These are phyloP conservation scores for Apotomis capreana DNA, from an alignment of 2,888 invertebrate genomes.

Conservation along the genomic window DNA sequence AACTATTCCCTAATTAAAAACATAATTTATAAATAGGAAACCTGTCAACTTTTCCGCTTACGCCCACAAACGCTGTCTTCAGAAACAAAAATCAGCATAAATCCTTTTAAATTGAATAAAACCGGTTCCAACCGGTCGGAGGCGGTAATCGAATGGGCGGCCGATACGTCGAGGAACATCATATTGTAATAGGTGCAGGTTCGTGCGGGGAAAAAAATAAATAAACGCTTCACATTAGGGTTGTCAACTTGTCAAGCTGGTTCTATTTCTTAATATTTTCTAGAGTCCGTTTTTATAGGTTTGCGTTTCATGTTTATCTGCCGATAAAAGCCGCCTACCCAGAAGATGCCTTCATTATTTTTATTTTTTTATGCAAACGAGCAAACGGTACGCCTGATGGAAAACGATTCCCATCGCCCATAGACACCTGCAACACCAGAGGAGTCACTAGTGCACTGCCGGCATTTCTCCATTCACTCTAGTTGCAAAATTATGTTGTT, in stretches of 20 bases:
- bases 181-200: constrained; percentile 10
- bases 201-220: not conserved
- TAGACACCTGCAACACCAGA: no score
- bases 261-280: no score
- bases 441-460: no score
- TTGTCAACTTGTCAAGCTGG: not conserved
- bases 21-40: not conserved
- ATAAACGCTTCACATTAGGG: constrained; percentile 11
- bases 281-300: no score
- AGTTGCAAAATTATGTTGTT: no score
- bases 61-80: not conserved
- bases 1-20: not conserved
- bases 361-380: no score
- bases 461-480: no score
- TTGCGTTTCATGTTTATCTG: no score
- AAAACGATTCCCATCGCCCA: no score
- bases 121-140: constrained; percentile 20
- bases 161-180: constrained; percentile 13
- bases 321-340: no score
- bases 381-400: no score
- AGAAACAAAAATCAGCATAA: constrained; percentile 5
- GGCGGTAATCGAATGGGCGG: constrained; percentile 21
- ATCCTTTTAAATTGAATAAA: constrained; percentile 13
- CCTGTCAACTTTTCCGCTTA: not conserved
- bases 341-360: no score